Evolutionary conservation across 2,888 invertebrate genomes (phyloP).

Genomic region (Eupeodes latifasciatus): DNA sequence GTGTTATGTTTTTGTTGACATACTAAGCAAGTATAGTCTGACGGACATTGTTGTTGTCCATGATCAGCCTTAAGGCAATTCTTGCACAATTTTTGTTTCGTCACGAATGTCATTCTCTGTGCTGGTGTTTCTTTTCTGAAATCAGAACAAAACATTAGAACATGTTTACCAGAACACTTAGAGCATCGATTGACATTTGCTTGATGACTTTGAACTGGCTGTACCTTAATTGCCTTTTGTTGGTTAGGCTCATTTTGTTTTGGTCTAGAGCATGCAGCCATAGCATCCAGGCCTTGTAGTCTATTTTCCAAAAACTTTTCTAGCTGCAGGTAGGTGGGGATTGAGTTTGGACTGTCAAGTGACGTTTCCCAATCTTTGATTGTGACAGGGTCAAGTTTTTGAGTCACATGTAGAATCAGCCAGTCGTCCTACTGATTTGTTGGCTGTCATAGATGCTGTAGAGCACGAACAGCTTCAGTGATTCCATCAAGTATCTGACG

Average conservation of each 20-base stretch:
- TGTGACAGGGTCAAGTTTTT: conserved; percentile 53
- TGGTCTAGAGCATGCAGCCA: conserved; percentile 7
- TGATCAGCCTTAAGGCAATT: conserved; percentile 61
- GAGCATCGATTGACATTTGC: conserved; percentile 45
- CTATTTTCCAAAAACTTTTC: no score
- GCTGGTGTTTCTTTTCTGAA: conserved; percentile 38
- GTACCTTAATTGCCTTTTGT: conserved; percentile 4
- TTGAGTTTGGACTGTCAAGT: conserved; percentile 37
- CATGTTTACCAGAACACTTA: conserved; percentile 53
- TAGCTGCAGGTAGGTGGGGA: conserved; percentile 41
- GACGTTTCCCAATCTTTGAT: conserved; percentile 66
- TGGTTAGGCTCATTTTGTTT: background rate
- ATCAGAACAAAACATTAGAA: conserved; percentile 46
- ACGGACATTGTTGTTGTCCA: conserved; percentile 27
- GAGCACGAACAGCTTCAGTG: conserved; percentile 51
- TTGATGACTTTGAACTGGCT: conserved; percentile 34
- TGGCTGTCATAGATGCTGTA: conserved; percentile 49
- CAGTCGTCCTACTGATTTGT: conserved; percentile 63
- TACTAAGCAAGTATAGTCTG: conserved; percentile 32
- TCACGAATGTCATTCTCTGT: conserved; percentile 32
- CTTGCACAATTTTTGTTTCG: conserved; percentile 44
- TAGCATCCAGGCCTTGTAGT: conserved; percentile 57
- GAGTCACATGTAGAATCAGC: conserved; percentile 55
- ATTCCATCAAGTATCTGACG: conserved; percentile 51
- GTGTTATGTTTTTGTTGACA: conserved; percentile 40